Percentiles rank a stretch among this genome's conserved stretches.
phyloP scores from a whole-genome alignment of 2,888 invertebrate genomes.

The Lymantria monacha region DNA sequence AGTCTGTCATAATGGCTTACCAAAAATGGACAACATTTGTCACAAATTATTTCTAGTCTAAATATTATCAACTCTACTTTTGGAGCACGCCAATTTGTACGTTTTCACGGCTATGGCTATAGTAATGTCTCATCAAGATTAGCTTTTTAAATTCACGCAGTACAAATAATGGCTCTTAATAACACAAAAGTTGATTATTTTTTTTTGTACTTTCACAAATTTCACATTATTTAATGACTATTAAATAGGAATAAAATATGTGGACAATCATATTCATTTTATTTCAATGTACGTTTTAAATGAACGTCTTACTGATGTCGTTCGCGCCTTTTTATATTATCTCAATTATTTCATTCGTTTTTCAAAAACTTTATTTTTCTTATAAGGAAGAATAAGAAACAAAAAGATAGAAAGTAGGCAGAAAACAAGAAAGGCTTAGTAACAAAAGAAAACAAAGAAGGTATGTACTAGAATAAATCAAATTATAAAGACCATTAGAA shows the following conservation, averaged over 20 bases:
- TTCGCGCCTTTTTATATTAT: too few species aligned
- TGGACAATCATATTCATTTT: not conserved
- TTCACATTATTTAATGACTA: constrained; percentile 7
- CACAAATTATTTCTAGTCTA: constrained; percentile 15
- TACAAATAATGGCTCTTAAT: constrained; percentile 14
- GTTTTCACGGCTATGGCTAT: constrained; percentile 49
- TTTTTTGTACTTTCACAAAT: constrained; percentile 16
- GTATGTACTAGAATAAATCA: too few species aligned
- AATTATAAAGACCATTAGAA: too few species aligned
- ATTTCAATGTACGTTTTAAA: too few species aligned
- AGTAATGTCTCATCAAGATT: constrained; percentile 37
- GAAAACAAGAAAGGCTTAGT: too few species aligned
- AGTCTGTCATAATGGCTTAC: too few species aligned
- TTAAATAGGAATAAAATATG: not conserved
- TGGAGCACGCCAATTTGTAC: constrained; percentile 43
- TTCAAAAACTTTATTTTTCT: too few species aligned
- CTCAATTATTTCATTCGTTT: too few species aligned
- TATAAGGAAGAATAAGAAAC: too few species aligned
- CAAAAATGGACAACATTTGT: not conserved
- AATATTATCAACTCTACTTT: constrained; percentile 28
- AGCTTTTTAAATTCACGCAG: constrained; percentile 10
- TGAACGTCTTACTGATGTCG: too few species aligned
- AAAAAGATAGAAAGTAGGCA: too few species aligned
- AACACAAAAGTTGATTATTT: constrained; percentile 8
- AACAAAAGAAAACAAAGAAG: too few species aligned